Evolutionary conservation across 2,888 invertebrate species (phyloP).

Genomic region (Frankliniella intonsa): DNA sequence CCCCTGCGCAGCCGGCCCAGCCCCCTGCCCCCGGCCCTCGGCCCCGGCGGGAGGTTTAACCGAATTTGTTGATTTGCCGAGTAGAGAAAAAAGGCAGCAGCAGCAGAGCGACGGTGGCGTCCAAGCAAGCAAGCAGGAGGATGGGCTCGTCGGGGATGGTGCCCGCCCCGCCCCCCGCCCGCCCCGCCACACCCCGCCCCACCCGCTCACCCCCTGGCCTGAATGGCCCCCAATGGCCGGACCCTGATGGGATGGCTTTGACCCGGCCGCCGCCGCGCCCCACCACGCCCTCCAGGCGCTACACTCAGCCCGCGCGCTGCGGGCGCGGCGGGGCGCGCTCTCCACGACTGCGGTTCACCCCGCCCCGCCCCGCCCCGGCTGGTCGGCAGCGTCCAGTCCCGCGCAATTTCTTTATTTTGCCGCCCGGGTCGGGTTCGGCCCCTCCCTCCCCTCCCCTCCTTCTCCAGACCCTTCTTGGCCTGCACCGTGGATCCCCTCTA

Average conservation of each 20-base stretch:
- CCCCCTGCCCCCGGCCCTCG: background rate
- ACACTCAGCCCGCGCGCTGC: background rate
- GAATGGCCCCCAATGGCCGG: conserved; percentile 8
- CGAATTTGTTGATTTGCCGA: conserved; percentile 12
- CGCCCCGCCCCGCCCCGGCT: background rate
- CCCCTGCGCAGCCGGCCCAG: background rate
- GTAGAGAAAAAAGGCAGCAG: background rate
- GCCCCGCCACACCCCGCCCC: background rate
- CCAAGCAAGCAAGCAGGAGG: conserved; percentile 18
- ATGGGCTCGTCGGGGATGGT: background rate
- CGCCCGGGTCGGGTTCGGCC: background rate
- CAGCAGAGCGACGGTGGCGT: background rate
- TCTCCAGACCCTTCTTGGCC: too few relatives aligned
- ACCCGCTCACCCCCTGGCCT: background rate
- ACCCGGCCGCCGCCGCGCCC: conserved; percentile 7
- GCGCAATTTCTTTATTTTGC: conserved; percentile 18
- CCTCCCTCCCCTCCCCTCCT: too few relatives aligned
- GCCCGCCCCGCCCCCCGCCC: background rate
- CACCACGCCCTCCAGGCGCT: background rate
- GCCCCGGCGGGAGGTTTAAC: conserved; percentile 1
- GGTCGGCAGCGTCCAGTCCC: background rate
- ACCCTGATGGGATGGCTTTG: conserved; percentile 22
- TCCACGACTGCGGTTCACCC: background rate
- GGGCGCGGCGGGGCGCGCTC: background rate
- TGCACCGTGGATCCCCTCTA: background rate